Evolutionary conservation across 2,797 vertebrate genomes (phyloP), one percentile per base, ranked within the genome.

Genomic region (Geotria australis): DNA sequence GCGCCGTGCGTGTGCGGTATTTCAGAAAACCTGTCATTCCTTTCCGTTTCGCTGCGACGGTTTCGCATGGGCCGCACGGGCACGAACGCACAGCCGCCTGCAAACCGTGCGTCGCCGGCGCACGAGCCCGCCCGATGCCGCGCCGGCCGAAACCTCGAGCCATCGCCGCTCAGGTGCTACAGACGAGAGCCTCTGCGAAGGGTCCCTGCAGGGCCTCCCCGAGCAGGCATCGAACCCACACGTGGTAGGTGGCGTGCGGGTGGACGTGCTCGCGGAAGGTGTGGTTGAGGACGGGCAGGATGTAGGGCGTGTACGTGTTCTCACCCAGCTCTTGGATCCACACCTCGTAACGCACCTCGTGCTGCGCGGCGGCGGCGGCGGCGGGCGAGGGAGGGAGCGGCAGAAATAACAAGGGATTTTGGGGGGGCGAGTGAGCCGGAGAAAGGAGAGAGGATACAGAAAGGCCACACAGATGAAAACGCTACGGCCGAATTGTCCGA

Each of bases 281-380:
- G 64, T 95, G 88, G 74, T 98, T 98, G 73, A 83, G 86, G 67
- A 84, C 80, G 48, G 79, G 76, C 61, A 98, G 75, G 63, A 95
- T 83, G 62, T 93, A 84, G 74, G 91, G 91, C 82, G 85, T 88
- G 62, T 98, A 98, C 3, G 83, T 89, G 75, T 86, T 93, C 69
- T 96, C 91, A 55, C 91, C 91, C 73, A 93, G 85, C 67, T 98
- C 91, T 73, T 98, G 91, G 64, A 98, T 88, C 91, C 91, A 98
- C 56, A 98, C 89, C 67, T 98, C 91, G 0, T 98, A 96, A 67
- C 78, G 85, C 12, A 96, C 86, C 62, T 95, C 89, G n/a, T 24
- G 24, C n/a, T n/a, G 2, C 51, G 24, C 51, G 48, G 48, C 11
- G n/a, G n/a, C n/a, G n/a, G n/a, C n/a, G n/a, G n/a, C n/a, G n/a